Conservation (phyloP, 2,113 vertebrate genomes). For the Myrmecobius fasciatus region DNA sequence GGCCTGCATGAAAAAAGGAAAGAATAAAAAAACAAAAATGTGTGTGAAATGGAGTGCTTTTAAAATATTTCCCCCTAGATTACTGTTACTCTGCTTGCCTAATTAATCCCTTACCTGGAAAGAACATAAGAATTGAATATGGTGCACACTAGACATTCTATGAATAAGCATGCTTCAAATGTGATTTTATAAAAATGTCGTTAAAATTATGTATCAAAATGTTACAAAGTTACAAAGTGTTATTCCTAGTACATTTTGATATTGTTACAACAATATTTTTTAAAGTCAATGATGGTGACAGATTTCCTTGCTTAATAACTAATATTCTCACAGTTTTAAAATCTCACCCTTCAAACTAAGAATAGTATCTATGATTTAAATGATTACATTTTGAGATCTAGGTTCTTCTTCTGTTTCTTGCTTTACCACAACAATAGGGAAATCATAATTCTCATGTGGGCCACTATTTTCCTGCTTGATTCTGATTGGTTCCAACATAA, state of each 20-base stretch:
- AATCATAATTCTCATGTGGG: constrained; percentile 85
- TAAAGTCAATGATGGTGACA: not conserved
- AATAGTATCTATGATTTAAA: constrained; percentile 42
- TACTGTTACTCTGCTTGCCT: not conserved
- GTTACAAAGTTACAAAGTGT: not conserved
- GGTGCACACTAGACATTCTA: not conserved
- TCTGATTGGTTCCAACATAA: constrained; percentile 87
- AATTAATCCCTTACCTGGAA: not conserved
- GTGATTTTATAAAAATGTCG: not conserved
- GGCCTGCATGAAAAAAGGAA: constrained; percentile 73
- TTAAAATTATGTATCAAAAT: not conserved
- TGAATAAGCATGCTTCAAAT: not conserved
- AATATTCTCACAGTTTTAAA: not conserved
- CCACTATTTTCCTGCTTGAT: constrained; percentile 87
- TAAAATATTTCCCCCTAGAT: not conserved
- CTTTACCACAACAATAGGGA: constrained; percentile 88
- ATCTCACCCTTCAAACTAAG: not conserved
- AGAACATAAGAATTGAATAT: not conserved
- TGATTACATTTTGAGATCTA: constrained; percentile 84
- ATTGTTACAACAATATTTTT: not conserved
- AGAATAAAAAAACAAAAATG: not conserved
- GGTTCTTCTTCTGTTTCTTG: constrained; percentile 84
- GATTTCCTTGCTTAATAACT: not conserved
- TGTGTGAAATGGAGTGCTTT: not conserved
- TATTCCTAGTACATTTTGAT: not conserved